Evolutionary conservation across 1,140 invertebrate genomes (phyloP).

Genomic region (Cyrtorhinus lividipennis): DNA sequence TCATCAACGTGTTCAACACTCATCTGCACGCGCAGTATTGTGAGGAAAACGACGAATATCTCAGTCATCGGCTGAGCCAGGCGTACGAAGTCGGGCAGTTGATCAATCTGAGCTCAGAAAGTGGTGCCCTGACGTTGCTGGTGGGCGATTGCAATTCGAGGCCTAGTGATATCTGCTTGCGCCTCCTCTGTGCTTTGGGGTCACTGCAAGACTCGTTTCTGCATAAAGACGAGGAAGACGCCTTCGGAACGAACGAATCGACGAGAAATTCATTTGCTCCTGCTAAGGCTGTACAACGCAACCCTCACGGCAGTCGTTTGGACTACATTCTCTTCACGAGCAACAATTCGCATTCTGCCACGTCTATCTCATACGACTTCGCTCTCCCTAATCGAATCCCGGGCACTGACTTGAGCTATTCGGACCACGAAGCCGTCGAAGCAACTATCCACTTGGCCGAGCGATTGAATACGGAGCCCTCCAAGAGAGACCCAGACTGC

Average conservation of each 20-base stretch:
- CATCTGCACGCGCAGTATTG: constrained; percentile 97
- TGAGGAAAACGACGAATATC: constrained; percentile 71
- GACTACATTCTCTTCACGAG: constrained; percentile 72
- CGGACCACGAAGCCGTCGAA: constrained; percentile 82
- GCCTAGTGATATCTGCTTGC: constrained; percentile 70
- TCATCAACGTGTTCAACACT: constrained; percentile 74
- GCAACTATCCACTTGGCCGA: constrained; percentile 38
- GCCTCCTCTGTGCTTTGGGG: constrained; percentile 35
- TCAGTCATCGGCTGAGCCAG: constrained; percentile 77
- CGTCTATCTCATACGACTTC: constrained; percentile 37
- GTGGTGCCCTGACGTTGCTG: constrained; percentile 66
- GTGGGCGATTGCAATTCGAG: constrained; percentile 88
- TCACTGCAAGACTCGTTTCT: constrained; percentile 34
- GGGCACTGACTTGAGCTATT: constrained; percentile 57
- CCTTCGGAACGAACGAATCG: constrained; percentile 58
- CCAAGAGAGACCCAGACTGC: not conserved
- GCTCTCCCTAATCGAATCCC: constrained; percentile 61
- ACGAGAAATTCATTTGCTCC: constrained; percentile 69
- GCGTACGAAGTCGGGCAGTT: constrained; percentile 90
- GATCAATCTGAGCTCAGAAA: constrained; percentile 61
- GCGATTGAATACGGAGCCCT: not conserved
- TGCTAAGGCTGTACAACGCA: constrained; percentile 33
- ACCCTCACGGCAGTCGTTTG: constrained; percentile 68
- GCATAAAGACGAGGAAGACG: constrained; percentile 25
- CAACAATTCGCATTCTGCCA: constrained; percentile 31